These are phyloP conservation scores for Steinernema feltiae DNA, from an alignment of 1,140 invertebrate genomes.

Conservation along the genomic window DNA sequence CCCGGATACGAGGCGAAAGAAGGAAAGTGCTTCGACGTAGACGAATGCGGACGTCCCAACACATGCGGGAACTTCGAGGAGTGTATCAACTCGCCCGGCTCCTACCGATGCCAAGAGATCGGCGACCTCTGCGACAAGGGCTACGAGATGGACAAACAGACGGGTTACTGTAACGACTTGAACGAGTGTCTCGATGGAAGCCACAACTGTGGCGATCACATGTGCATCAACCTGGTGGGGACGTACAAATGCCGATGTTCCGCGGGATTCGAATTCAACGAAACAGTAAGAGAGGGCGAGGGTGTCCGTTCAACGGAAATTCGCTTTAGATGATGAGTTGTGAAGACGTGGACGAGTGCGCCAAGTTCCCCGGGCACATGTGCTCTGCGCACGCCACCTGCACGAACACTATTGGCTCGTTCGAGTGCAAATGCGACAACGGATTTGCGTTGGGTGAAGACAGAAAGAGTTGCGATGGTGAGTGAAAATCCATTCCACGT, in stretches of 20 bases:
- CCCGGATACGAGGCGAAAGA: conserved; percentile 61
- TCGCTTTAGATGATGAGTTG: conserved; percentile 35
- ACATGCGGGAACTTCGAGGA: conserved; percentile 69
- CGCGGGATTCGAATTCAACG: conserved; percentile 60
- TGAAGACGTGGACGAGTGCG: conserved; percentile 54
- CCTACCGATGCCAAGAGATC: conserved; percentile 59
- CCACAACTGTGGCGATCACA: conserved; percentile 59
- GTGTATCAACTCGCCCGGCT: conserved; percentile 82
- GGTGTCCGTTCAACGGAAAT: too few species aligned
- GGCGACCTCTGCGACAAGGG: conserved; percentile 51
- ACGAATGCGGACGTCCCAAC: conserved; percentile 71
- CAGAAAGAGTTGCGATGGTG: conserved; percentile 42
- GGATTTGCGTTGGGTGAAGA: conserved; percentile 45
- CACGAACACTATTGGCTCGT: conserved; percentile 56
- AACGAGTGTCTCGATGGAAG: conserved; percentile 59
- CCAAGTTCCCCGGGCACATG: conserved; percentile 54
- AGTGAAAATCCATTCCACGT: not conserved
- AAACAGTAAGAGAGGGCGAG: conserved; percentile 31
- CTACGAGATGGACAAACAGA: conserved; percentile 48
- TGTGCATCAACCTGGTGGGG: conserved; percentile 61
- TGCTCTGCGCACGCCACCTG: conserved; percentile 55
- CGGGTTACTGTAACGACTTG: conserved; percentile 57
- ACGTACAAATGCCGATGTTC: conserved; percentile 61
- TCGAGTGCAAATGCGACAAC: conserved; percentile 48
- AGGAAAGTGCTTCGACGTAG: conserved; percentile 69